A percentile compares a stretch with the other conserved stretches of the same genome.
Conservation (phyloP, 2,888 invertebrate species). For the Microdon myrmicae region DNA sequence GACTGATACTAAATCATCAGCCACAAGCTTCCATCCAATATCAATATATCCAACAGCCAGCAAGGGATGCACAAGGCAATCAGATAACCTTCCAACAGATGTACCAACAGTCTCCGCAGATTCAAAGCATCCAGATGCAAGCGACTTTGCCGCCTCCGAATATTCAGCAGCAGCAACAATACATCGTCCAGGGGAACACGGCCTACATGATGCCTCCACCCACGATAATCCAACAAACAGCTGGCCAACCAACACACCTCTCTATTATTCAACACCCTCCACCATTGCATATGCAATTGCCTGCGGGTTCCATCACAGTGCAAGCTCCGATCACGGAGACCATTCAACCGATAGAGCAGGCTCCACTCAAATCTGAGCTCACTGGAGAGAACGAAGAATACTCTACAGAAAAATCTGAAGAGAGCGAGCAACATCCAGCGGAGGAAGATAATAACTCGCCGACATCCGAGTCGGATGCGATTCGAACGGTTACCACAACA, state of each 20-base stretch:
- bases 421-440: constrained; percentile 15
- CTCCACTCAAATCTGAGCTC: constrained; percentile 14
- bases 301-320: constrained; percentile 32
- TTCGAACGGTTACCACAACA: constrained; percentile 26
- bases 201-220: constrained; percentile 57
- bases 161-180: constrained; percentile 53
- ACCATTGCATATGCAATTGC: constrained; percentile 43
- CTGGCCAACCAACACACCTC: constrained; percentile 30
- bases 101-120: constrained; percentile 48
- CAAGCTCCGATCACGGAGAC: constrained; percentile 31
- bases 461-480: constrained; percentile 16
- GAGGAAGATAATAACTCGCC: constrained; percentile 20
- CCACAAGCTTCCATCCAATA: constrained; percentile 46
- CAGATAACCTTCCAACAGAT: constrained; percentile 27
- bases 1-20: constrained; percentile 50
- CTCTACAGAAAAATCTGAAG: constrained; percentile 31
- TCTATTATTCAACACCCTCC: constrained; percentile 51
- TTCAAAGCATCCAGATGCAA: constrained; percentile 45
- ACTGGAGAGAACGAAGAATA: constrained; percentile 29
- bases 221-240: constrained; percentile 54
- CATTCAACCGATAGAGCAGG: constrained; percentile 29
- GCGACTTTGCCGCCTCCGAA: constrained; percentile 26
- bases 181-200: constrained; percentile 55
- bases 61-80: constrained; percentile 43
- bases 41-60: constrained; percentile 49